These are phyloP conservation scores for Cheilosia grossa DNA, from an alignment of 2,888 invertebrate species.

Conservation along the genomic window DNA sequence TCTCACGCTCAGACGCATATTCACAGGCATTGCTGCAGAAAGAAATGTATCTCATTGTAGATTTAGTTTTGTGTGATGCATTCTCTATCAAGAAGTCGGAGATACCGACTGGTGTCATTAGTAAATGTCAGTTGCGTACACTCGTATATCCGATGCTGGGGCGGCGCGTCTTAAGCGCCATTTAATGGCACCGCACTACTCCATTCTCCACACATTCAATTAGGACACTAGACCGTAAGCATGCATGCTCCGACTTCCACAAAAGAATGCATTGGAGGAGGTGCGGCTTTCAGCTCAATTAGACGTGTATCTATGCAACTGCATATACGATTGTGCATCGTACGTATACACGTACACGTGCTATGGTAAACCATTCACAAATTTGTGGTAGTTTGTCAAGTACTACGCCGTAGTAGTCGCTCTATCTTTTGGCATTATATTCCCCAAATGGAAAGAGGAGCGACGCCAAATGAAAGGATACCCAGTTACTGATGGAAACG, in stretches of 20 bases:
- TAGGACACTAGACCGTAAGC: conserved; percentile 66
- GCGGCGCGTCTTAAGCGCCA: conserved; percentile 56
- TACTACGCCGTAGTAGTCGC: conserved; percentile 34
- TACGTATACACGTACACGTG: conserved; percentile 42
- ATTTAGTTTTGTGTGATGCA: conserved; percentile 27
- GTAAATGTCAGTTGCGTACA: conserved; percentile 58
- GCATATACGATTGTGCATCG: conserved; percentile 27
- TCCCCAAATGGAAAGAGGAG: neutral
- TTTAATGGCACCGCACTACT: conserved; percentile 58
- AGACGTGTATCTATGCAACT: conserved; percentile 59
- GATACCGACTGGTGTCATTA: conserved; percentile 54
- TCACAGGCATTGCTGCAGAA: conserved; percentile 15
- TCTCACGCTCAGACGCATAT: conserved; percentile 48
- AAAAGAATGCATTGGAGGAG: conserved; percentile 47
- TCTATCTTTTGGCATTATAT: conserved; percentile 51
- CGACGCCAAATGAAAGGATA: conserved; percentile 18
- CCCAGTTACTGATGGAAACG: conserved; percentile 61
- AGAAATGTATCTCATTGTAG: conserved; percentile 13
- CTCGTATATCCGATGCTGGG: conserved; percentile 49
- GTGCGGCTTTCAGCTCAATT: conserved; percentile 63
- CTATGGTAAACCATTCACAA: conserved; percentile 69
- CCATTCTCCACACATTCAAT: conserved; percentile 60
- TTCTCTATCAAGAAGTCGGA: conserved; percentile 13
- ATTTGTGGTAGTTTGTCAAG: conserved; percentile 73
- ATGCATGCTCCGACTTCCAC: conserved; percentile 56